phyloP scores from a whole-genome alignment of 2,113 vertebrate species.

The Caranx melampygus region DNA sequence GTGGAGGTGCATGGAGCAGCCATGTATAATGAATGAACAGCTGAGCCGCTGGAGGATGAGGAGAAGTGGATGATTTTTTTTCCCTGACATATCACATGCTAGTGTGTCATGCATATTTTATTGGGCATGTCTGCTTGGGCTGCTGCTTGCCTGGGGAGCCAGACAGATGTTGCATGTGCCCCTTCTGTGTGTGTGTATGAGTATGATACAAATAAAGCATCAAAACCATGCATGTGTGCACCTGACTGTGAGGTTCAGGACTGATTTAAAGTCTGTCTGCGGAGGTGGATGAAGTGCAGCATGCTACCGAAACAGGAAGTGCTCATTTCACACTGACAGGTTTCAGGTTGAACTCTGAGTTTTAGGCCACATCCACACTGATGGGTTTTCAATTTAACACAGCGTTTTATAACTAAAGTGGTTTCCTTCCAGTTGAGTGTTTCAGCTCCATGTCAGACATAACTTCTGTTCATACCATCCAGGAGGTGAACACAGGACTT shows the following conservation, averaged over 20 bases:
- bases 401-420: too few species aligned
- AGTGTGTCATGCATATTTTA: conserved; percentile 71
- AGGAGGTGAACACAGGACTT: too few species aligned
- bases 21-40: conserved; percentile 75
- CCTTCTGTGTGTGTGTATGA: conserved; percentile 29
- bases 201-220: conserved; percentile 49
- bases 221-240: conserved; percentile 12
- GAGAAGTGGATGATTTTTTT: conserved; percentile 22
- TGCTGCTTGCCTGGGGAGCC: conserved; percentile 62
- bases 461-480: too few species aligned
- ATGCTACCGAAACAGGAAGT: background rate
- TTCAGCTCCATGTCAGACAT: too few species aligned
- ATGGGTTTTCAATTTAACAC: too few species aligned
- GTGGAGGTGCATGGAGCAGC: conserved; percentile 43
- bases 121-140: conserved; percentile 65
- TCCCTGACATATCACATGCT: conserved; percentile 64
- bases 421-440: too few species aligned
- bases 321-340: background rate
- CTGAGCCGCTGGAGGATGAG: conserved; percentile 60
- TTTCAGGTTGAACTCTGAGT: background rate
- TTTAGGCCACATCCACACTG: too few species aligned
- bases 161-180: conserved; percentile 65
- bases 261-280: conserved; percentile 29
- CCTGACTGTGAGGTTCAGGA: conserved; percentile 30
- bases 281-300: background rate